Base-by-base conservation (phyloP, 2,797 vertebrate genomes). In the Cyprinella venusta region DNA sequence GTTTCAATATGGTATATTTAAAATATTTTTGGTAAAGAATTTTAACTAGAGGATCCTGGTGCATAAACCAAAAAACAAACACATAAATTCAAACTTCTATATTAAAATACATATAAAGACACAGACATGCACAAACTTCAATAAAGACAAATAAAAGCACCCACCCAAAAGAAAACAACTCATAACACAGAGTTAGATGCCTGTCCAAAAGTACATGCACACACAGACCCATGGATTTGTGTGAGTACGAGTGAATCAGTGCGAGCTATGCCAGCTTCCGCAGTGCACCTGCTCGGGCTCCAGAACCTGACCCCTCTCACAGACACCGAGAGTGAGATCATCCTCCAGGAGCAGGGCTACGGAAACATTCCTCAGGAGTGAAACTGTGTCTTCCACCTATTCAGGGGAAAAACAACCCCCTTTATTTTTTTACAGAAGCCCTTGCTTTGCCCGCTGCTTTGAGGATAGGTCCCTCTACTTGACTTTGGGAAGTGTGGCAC, bases 291-390 rank as follows among this genome's bases (percentile, higher is more conserved):
- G 81, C 70, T 79, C 64, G 16, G 36, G 76, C 69, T 65, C 16
- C 42, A 65, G 75, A 84, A 63, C 82, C 72, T 86, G 72, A 85
- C 63, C 83, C 56, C 30, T 45, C 76, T 71, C 24, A n/a, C 80
- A 75, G 72, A 81, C 69, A 40, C 40, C 13, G 12, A 74, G 21
- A 77, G 26, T 83, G 77, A 88, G 56, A 79, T 87, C 86, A 87
- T 85, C 72, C 12, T 72, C 33, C 42, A 36, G 64, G 54, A 84
- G 50, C 21, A 50, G 24, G 33, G 33, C 59, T 71, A 19, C 48
- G 50, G 72, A 87, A 83, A 86, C 80, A 87, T 89, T 87, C 86
- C 76, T 82, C 70, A 67, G 24, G 42, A 71, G 81, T 87, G 82
- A 86, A 87, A 63, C 64, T 42, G 54, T 40, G 80, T 85, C 82